Base-by-base conservation (phyloP, 2,888 invertebrate genomes). In the Carterocephalus palaemon region DNA sequence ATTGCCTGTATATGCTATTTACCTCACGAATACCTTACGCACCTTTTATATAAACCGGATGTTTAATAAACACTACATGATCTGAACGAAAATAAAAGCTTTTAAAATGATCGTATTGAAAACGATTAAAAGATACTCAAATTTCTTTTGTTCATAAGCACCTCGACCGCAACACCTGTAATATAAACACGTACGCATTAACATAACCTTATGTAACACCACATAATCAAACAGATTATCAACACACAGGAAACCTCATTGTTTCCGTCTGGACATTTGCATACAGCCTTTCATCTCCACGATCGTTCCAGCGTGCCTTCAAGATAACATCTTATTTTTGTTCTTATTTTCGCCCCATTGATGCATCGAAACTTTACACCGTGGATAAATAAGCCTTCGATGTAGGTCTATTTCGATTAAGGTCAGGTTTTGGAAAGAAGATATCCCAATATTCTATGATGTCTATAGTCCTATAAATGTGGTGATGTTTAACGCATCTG, bases 221-320 rank as follows among this genome's bases (percentile, higher is more conserved):
- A 47, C 46, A 54, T 53, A 56, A 59, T 54, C 41, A 46, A 64
- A 75, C 53, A 51, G 77, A 81, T 83, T 73, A 82, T 81, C 83
- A 71, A 58, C 71, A 43, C 38, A 57, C 59, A 70, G 77, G 77
- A 78, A 76, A 75, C 57, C 59, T 71, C 70, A 80, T 80, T 83
- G 83, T 84, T 77, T 78, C 70, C 71, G 63, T 49, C 53, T 53
- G 53, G 54, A 72, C 64, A 83, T 83, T 83, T 81, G 79, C 81
- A 83, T 83, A 82, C 66, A 70, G 59, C 53, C 62, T 59, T 51
- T 59, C 70, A 75, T 72, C 74, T 73, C 53, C 49, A 46, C 53
- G 58, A 69, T 70, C 64, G 65, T 62, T 64, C 64, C 57, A 56
- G 58, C 52, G 28, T 12, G 7, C 26, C 10, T 61, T 62, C 55